Evolutionary conservation across 2,797 vertebrate genomes (phyloP).

Genomic region (Moxostoma hubbsi): DNA sequence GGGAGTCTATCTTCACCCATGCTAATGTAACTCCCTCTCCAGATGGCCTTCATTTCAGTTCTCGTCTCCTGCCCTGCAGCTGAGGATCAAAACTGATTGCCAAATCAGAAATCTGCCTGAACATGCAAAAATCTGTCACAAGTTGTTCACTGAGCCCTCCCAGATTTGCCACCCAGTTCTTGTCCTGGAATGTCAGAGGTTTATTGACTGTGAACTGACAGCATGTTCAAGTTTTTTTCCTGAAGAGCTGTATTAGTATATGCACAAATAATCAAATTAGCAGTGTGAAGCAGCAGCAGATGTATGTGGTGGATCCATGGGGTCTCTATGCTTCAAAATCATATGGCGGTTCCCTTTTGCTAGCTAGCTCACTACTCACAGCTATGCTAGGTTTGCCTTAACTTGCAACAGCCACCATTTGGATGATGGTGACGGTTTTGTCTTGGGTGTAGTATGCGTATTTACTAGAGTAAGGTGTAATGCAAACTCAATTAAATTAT

Average conservation of each 20-base stretch:
- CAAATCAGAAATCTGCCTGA: slow-evolving; percentile 49
- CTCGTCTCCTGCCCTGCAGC: slow-evolving; percentile 31
- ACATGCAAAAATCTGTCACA: slow-evolving; percentile 52
- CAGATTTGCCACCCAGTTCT: slow-evolving; percentile 15
- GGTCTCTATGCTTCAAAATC: slow-evolving; percentile 47
- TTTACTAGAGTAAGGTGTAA: slow-evolving; percentile 8
- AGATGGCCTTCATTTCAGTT: slow-evolving; percentile 57
- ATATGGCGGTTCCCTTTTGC: slow-evolving; percentile 47
- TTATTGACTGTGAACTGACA: slow-evolving; percentile 42
- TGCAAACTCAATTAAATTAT: background rate
- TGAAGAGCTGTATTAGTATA: slow-evolving; percentile 52
- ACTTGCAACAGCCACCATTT: slow-evolving; percentile 57
- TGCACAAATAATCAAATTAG: slow-evolving; percentile 64
- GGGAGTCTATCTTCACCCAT: slow-evolving; percentile 40
- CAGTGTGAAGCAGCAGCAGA: slow-evolving; percentile 57
- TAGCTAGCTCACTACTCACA: slow-evolving; percentile 38
- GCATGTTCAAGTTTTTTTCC: slow-evolving; percentile 55
- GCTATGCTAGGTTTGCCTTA: slow-evolving; percentile 44
- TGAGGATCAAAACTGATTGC: slow-evolving; percentile 45
- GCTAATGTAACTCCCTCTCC: slow-evolving; percentile 42
- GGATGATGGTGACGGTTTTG: slow-evolving; percentile 53
- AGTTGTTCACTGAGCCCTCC: slow-evolving; percentile 26
- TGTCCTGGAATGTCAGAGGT: slow-evolving; percentile 42
- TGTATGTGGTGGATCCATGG: slow-evolving; percentile 50
- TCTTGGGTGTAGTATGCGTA: slow-evolving; percentile 29